Evolutionary conservation across 2,888 invertebrate species (phyloP).

Genomic region (Branchellion lobata): DNA sequence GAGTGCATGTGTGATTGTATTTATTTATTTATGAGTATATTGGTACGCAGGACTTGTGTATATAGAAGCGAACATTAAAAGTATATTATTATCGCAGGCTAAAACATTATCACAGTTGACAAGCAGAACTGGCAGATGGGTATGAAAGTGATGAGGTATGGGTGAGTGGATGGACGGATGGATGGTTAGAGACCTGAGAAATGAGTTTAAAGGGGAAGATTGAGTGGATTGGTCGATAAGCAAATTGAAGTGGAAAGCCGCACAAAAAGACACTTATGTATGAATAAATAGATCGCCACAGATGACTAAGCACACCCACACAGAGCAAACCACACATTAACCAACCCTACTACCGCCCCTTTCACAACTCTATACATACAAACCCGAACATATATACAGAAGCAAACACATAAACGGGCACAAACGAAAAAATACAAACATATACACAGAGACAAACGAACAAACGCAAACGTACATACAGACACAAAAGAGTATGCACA

Average conservation of each 20-base stretch:
- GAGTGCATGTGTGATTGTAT: no score
- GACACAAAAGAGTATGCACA: not conserved
- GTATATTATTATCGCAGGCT: not conserved
- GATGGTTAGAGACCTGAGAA: not conserved
- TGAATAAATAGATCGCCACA: no score
- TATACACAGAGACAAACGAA: no score
- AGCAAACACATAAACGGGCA: no score
- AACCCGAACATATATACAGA: no score
- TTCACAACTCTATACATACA: no score
- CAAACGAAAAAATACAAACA: no score
- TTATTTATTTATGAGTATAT: no score
- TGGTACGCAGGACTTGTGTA: no score
- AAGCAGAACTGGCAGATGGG: not conserved
- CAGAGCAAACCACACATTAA: no score
- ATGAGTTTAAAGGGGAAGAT: not conserved
- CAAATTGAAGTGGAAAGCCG: not conserved
- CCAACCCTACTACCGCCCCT: no score
- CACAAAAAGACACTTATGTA: not conserved
- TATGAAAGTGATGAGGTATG: not conserved
- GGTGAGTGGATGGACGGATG: not conserved
- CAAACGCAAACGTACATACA: not conserved
- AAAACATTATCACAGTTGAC: not conserved
- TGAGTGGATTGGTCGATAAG: not conserved
- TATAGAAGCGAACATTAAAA: not conserved
- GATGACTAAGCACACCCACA: no score